These are phyloP conservation scores for Drosophila ironensis DNA, from an alignment of 1,140 invertebrate genomes.

Conservation along the genomic window DNA sequence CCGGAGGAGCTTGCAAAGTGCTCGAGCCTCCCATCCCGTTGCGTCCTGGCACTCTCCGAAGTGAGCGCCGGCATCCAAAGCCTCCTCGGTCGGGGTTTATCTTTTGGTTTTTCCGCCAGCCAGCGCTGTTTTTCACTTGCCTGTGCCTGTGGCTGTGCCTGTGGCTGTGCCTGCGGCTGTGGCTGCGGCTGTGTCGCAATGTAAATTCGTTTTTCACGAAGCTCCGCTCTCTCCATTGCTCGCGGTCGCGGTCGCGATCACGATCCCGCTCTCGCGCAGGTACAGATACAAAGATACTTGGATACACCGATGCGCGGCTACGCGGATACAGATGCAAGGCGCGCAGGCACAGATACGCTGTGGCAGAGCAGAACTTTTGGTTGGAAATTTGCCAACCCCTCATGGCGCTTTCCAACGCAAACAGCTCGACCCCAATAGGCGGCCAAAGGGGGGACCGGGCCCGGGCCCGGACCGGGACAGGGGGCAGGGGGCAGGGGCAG, in stretches of 20 bases:
- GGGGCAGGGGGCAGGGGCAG: background rate
- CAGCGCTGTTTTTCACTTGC: constrained; percentile 14
- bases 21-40: too few species aligned
- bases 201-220: constrained; percentile 49
- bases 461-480: background rate
- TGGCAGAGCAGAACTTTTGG: constrained; percentile 58
- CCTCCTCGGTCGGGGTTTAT: background rate
- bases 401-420: constrained; percentile 64
- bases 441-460: background rate
- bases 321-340: background rate
- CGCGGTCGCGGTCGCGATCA: background rate
- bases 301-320: background rate
- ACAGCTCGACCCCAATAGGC: constrained; percentile 68
- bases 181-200: constrained; percentile 2
- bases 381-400: constrained; percentile 73
- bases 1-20: too few species aligned
- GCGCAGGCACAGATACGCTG: constrained; percentile 17
- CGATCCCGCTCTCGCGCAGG: background rate
- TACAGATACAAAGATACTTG: constrained; percentile 7
- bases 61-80: background rate
- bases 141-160: constrained; percentile 1
- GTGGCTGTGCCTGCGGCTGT: constrained; percentile 3
- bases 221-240: constrained; percentile 61
- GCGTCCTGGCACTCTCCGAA: background rate
- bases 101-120: constrained; percentile 2